Evolutionary conservation across 2,113 vertebrate genomes (phyloP), one percentile per base, ranked within the genome.

Genomic region (Poeciliopsis retropinna): DNA sequence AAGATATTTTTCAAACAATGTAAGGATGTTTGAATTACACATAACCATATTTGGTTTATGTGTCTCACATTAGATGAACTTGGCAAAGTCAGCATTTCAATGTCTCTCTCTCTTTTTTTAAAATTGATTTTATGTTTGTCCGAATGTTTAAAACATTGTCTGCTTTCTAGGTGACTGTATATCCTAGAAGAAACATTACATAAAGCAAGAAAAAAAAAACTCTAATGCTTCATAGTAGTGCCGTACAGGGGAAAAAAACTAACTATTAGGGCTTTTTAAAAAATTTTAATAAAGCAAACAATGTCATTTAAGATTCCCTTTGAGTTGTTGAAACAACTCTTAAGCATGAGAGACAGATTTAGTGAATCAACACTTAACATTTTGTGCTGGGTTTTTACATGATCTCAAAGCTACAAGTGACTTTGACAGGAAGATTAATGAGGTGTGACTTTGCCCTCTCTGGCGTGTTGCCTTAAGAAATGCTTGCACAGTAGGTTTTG

Each of bases 351-450:
- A n/a, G 64, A 32, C 22, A 64, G 14, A 4, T 77, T n/a, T 78
- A 15, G 60, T 54, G 65, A 54, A 3, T 34, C 30, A n/a, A 5
- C 31, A 10, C 41, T 62, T 34, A 3, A 60, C 62, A n/a, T 70
- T 76, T 41, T 54, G 5, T 32, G 25, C 22, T 25, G 8, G 60
- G 69, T 71, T 71, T 80, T 70, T 84, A 65, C 76, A 44, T 69
- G 32, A 5, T 72, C 27, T 66, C 57, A 34, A 0, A 39, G 62
- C 34, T 73, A 67, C 54, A 27, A 85, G 78, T 76, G 29, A 19
- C 72, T 85, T 81, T 85, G 84, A 83, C 84, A 82, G 75, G 8
- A 75, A 39, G 67, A 76, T 70, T 86, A 70, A 82, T 83, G 71
- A 87, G 84, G 25, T 68, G 22, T 70, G 77, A 73, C 72, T 87